Percentiles rank a stretch among this genome's conserved stretches.
These are phyloP conservation scores for Chouioia cunea DNA, from an alignment of 2,888 invertebrate species.

Conservation along the genomic window DNA sequence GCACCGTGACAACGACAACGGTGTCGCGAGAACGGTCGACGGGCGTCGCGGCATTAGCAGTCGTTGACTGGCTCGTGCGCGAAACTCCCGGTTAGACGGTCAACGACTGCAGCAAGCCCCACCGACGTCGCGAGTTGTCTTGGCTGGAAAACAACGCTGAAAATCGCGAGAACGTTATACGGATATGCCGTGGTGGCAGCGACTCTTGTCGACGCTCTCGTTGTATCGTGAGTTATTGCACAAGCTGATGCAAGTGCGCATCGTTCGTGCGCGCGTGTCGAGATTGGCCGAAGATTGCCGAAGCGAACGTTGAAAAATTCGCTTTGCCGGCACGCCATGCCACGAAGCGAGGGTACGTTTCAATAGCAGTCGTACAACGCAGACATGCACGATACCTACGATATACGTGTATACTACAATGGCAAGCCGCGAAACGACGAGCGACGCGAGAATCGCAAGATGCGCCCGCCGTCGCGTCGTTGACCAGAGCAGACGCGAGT, in stretches of 20 bases:
- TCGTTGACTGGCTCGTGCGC: slow-evolving; percentile 11
- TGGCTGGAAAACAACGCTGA: too few relatives aligned
- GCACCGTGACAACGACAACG: too few relatives aligned
- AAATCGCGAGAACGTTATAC: too few relatives aligned
- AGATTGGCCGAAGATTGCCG: slow-evolving; percentile 30
- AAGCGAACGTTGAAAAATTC: background rate
- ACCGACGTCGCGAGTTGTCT: too few relatives aligned
- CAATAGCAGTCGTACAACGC: slow-evolving; percentile 24
- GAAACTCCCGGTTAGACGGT: slow-evolving; percentile 6
- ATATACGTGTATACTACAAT: background rate
- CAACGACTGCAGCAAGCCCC: slow-evolving; percentile 16
- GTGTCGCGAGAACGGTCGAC: too few relatives aligned
- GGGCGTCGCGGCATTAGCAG: background rate
- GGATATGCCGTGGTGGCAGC: too few relatives aligned
- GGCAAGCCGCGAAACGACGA: too few relatives aligned
- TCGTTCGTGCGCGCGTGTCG: slow-evolving; percentile 4
- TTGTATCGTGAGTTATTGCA: too few relatives aligned
- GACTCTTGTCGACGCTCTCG: too few relatives aligned
- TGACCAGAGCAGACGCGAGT: too few relatives aligned
- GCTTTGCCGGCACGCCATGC: background rate
- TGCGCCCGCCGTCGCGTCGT: too few relatives aligned
- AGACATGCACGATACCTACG: slow-evolving; percentile 4
- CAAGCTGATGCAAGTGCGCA: slow-evolving; percentile 16
- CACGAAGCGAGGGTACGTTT: slow-evolving; percentile 10
- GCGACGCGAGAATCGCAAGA: too few relatives aligned